Evolutionary conservation across 2,888 invertebrate species (phyloP).

Genomic region (Orthosia incerta): DNA sequence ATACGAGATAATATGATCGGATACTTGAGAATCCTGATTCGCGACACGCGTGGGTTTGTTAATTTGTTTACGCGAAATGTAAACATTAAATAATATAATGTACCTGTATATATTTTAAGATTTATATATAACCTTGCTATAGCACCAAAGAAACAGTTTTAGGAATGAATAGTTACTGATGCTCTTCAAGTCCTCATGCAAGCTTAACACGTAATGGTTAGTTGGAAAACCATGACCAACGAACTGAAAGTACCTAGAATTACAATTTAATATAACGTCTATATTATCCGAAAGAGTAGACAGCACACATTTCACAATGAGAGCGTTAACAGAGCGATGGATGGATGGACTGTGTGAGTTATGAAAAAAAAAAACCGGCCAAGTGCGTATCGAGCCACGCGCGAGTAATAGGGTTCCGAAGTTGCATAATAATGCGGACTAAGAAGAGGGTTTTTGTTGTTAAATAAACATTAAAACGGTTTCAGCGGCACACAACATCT

Average conservation of each 20-base stretch:
- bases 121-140: neutral
- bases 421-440: no score
- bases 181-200: neutral
- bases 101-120: no score
- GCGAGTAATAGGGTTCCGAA: no score
- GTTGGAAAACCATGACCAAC: neutral
- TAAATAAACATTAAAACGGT: no score
- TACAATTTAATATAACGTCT: neutral
- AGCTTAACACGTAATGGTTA: neutral
- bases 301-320: no score
- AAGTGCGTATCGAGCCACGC: no score
- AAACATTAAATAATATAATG: neutral
- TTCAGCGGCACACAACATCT: no score
- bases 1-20: constrained; percentile 44
- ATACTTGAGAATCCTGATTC: constrained; percentile 22
- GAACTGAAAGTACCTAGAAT: neutral
- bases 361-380: no score
- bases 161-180: neutral
- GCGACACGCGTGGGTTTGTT: constrained; percentile 12
- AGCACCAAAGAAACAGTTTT: neutral
- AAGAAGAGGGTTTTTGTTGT: no score
- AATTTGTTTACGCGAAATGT: constrained; percentile 10
- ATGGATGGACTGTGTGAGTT: no score
- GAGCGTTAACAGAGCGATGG: no score
- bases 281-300: neutral